Evolutionary conservation across 2,888 invertebrate species (phyloP).

Genomic region (Ormyrus thymus): DNA sequence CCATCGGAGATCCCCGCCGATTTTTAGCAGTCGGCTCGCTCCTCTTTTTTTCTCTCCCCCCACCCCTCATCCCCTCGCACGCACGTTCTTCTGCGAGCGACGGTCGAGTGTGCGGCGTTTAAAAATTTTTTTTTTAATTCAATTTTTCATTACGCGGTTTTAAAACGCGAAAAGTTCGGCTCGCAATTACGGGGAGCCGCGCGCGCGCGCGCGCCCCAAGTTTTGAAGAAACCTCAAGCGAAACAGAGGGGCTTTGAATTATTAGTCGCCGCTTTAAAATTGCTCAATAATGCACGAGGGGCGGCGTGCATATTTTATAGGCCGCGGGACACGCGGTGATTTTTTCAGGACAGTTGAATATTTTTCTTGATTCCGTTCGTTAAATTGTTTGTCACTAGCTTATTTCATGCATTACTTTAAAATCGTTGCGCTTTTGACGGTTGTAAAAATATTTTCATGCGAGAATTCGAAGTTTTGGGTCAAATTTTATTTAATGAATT

Average conservation of each 20-base stretch:
- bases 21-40: slow-evolving; percentile 24
- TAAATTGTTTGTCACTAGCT: no score
- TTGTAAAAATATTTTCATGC: background rate
- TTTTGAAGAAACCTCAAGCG: slow-evolving; percentile 32
- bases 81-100: background rate
- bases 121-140: slow-evolving; percentile 33
- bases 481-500: no score
- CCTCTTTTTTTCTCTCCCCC: background rate
- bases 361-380: no score
- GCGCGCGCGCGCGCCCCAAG: background rate
- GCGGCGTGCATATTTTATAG: background rate
- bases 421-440: no score
- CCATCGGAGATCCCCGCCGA: slow-evolving; percentile 5
- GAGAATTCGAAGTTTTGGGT: no score
- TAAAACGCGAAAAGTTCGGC: slow-evolving; percentile 32
- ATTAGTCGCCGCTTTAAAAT: slow-evolving; percentile 48
- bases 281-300: slow-evolving; percentile 36
- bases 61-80: slow-evolving; percentile 1
- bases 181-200: slow-evolving; percentile 29
- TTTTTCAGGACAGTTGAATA: background rate
- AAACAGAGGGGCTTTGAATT: slow-evolving; percentile 37
- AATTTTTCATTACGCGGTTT: slow-evolving; percentile 49
- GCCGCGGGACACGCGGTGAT: background rate
- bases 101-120: background rate
- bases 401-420: no score